Conservation (phyloP, 2,888 invertebrate species). For the Chesias legatella region DNA sequence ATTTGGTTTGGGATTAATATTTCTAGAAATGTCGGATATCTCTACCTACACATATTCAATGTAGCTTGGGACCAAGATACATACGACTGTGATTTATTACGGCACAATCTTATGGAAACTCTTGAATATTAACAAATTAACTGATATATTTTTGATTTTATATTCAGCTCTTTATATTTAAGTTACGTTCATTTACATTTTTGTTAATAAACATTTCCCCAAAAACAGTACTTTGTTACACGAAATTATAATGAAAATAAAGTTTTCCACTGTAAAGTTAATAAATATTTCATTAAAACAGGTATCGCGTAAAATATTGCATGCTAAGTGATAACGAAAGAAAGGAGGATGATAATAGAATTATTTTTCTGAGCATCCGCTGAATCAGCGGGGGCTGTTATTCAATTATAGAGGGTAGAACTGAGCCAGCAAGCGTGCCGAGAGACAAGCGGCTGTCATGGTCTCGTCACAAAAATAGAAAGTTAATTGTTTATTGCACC, state of each 20-base stretch:
- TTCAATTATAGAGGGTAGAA: constrained; percentile 68
- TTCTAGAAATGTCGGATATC: not conserved
- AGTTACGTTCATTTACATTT: no score
- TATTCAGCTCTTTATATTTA: no score
- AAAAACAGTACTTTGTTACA: not conserved
- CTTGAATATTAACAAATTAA: no score
- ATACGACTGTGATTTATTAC: no score
- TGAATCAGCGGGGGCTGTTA: constrained; percentile 61
- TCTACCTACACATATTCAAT: not conserved
- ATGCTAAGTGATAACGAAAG: constrained; percentile 40
- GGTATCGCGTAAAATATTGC: constrained; percentile 40
- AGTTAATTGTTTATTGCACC: constrained; percentile 4
- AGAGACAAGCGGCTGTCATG: not conserved
- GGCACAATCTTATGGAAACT: no score
- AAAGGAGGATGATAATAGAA: constrained; percentile 57
- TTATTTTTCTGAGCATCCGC: constrained; percentile 65
- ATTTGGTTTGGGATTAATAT: constrained; percentile 13
- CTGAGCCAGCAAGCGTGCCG: constrained; percentile 26
- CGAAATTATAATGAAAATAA: no score
- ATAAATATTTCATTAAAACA: constrained; percentile 5
- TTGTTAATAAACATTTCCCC: no score
- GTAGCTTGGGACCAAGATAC: no score
- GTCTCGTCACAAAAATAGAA: not conserved
- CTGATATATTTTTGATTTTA: no score
- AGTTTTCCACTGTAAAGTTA: not conserved